These are phyloP conservation scores for Aphodius sticticus DNA, from an alignment of 2,888 invertebrate genomes.

Conservation along the genomic window DNA sequence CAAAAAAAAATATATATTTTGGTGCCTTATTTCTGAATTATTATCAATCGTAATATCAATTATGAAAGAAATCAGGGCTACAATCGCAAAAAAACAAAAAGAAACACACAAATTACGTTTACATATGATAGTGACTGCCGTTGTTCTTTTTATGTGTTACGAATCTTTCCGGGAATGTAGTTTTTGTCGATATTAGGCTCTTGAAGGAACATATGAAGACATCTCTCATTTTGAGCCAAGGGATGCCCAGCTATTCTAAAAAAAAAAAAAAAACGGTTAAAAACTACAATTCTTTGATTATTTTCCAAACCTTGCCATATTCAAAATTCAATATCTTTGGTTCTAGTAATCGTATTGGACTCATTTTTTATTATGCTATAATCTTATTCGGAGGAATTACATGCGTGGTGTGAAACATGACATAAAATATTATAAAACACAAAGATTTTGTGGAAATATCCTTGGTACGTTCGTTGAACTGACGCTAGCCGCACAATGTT, in stretches of 20 bases:
- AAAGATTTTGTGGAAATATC: no score
- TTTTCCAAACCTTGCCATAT: no score
- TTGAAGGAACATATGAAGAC: conserved; percentile 99
- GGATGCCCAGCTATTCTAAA: conserved; percentile 96
- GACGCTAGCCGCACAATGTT: no score
- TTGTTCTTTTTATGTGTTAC: conserved; percentile 79
- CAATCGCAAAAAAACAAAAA: background rate
- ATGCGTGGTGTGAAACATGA: no score
- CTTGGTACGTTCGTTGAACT: no score
- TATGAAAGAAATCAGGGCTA: background rate
- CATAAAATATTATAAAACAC: no score
- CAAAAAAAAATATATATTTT: background rate
- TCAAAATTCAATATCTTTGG: no score
- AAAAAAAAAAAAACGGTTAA: conserved; percentile 38
- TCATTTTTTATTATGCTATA: no score
- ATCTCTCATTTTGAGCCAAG: conserved; percentile 97
- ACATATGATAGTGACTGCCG: conserved; percentile 30
- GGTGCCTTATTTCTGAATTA: background rate
- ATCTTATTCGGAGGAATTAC: no score
- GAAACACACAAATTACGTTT: background rate
- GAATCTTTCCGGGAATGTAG: conserved; percentile 99
- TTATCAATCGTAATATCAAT: conserved; percentile 5
- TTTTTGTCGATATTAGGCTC: conserved; percentile 98
- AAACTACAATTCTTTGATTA: background rate
- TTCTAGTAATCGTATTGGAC: no score